These are phyloP conservation scores for Volucella bombylans DNA, from an alignment of 2,888 invertebrate species.

Conservation along the genomic window DNA sequence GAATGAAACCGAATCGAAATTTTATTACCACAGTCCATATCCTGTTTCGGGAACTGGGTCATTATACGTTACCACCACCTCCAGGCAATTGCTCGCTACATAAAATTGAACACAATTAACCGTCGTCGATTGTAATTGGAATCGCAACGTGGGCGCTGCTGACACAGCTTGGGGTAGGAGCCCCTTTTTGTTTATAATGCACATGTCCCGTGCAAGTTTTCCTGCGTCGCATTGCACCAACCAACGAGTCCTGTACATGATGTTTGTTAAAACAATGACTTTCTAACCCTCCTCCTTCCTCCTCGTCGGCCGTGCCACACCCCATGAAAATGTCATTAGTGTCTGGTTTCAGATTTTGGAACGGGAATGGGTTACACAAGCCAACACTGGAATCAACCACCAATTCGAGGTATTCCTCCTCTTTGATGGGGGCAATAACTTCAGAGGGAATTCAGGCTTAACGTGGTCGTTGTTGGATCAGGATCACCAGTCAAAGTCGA, in stretches of 20 bases:
- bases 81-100: conserved; percentile 10
- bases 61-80: neutral
- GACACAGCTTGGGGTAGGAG: neutral
- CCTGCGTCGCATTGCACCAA: conserved; percentile 36
- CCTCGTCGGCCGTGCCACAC: neutral
- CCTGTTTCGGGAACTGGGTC: neutral
- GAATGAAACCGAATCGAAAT: too few relatives aligned
- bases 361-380: conserved; percentile 16
- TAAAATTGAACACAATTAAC: conserved; percentile 63
- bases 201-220: too few relatives aligned
- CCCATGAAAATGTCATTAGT: conserved; percentile 8
- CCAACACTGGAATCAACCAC: neutral
- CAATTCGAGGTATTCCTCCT: too few relatives aligned
- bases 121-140: conserved; percentile 59
- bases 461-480: too few relatives aligned
- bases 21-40: neutral
- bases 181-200: neutral
- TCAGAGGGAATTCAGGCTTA: too few relatives aligned
- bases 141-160: conserved; percentile 17
- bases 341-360: conserved; percentile 15
- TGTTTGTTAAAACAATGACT: conserved; percentile 4
- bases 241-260: conserved; percentile 14
- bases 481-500: too few relatives aligned
- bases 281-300: too few relatives aligned
- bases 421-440: too few relatives aligned